Percentiles rank a stretch among this genome's conserved stretches.
Evolutionary conservation across 1,140 invertebrate genomes (phyloP).

Genomic region (Centruroides sculpturatus): DNA sequence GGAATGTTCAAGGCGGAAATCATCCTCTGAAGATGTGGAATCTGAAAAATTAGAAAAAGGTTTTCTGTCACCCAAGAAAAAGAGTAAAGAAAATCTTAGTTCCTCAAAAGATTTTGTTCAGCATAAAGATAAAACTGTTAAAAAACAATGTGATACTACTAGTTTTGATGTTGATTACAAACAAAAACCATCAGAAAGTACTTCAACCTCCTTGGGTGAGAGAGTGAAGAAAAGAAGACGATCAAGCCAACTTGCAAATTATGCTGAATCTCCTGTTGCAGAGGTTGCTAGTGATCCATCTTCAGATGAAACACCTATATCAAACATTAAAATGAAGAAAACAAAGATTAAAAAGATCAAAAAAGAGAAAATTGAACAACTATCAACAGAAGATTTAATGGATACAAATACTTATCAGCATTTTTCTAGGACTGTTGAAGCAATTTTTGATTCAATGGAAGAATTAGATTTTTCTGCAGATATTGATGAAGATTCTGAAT

Average conservation of each 20-base stretch:
- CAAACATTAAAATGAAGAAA: slow-evolving; percentile 5
- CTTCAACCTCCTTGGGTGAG: slow-evolving; percentile 13
- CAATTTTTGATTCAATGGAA: slow-evolving; percentile 78
- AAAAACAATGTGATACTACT: slow-evolving; percentile 9
- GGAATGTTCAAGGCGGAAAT: background rate
- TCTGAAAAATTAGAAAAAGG: slow-evolving; percentile 25
- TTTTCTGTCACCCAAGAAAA: background rate
- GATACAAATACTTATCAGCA: slow-evolving; percentile 88
- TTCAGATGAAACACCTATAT: slow-evolving; percentile 2
- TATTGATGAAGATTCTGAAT: slow-evolving; percentile 49
- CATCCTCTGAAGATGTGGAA: background rate
- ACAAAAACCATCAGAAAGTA: background rate
- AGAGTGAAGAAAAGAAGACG: slow-evolving; percentile 18
- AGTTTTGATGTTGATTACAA: slow-evolving; percentile 4
- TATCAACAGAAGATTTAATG: slow-evolving; percentile 78
- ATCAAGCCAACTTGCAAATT: slow-evolving; percentile 7
- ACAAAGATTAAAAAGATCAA: slow-evolving; percentile 25
- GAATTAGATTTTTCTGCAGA: slow-evolving; percentile 50
- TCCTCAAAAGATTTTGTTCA: slow-evolving; percentile 12
- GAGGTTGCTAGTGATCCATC: slow-evolving; percentile 8
- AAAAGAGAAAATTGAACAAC: slow-evolving; percentile 47
- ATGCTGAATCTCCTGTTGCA: slow-evolving; percentile 9
- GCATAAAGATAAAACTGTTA: slow-evolving; percentile 23
- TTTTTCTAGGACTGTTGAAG: slow-evolving; percentile 67
- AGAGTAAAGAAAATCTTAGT: background rate